phyloP scores from a whole-genome alignment of 2,113 vertebrate species.

The Stictonetta naevosa region DNA sequence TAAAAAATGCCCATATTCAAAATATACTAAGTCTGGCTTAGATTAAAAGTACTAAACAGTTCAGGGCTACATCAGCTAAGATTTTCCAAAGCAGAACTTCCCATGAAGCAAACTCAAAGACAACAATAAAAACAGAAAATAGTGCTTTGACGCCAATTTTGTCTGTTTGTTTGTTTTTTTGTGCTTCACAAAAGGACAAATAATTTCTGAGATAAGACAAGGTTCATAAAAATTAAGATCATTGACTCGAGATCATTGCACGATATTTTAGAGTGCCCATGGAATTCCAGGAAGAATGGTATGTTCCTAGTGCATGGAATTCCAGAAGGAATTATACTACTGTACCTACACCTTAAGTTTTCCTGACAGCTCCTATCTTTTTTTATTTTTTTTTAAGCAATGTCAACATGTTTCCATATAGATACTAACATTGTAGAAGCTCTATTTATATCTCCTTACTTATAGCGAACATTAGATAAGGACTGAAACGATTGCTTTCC shows the following conservation, averaged over 20 bases:
- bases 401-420: background rate
- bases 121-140: background rate
- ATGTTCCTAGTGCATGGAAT: background rate
- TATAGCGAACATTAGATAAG: background rate
- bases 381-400: background rate
- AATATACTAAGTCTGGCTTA: background rate
- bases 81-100: background rate
- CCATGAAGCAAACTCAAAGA: background rate
- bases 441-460: background rate
- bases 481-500: background rate
- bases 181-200: background rate
- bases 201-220: background rate
- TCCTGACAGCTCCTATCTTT: background rate
- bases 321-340: background rate
- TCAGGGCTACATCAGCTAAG: background rate
- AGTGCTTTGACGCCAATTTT: background rate
- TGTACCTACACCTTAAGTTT: background rate
- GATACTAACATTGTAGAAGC: background rate
- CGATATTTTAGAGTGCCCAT: background rate
- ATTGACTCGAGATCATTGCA: background rate
- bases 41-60: background rate
- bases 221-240: rapidly evolving
- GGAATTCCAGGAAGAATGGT: background rate
- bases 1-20: background rate
- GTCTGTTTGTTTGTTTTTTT: background rate